Base-by-base conservation (phyloP, 1,140 invertebrate genomes). In the Daktulosphaira vitifoliae region DNA sequence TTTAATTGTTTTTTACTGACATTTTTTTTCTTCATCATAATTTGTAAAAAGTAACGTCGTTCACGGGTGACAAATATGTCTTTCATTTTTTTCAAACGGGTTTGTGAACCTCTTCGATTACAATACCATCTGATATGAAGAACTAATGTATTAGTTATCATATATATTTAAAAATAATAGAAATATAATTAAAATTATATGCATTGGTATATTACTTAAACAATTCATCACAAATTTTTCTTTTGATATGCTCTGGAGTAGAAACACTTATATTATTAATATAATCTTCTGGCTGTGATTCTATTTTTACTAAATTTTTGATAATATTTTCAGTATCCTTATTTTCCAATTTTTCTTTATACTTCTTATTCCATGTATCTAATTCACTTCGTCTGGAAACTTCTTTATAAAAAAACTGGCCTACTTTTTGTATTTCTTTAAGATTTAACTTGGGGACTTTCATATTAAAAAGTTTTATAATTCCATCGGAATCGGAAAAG, bases 1-100 rank as follows among this genome's bases (percentile, higher is more conserved):
- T 33, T 16, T 18, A 62, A 48, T 9, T 48, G 42, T 20, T 48
- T 46, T 48, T 62, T 4, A 22, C 26, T 16, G 25, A 62, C n/a
- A 9, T 62, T 62, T 5, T 62, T 62, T 46, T 62, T 62, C 20
- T 62, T 46, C 56, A 62, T 62, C 42, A 62, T 29, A 2, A 16
- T 15, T 5, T 62, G 23, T 15, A 62, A 18, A 23, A 46, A 46
- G 22, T 48, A 8, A 8, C 2, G 42, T 2, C 18, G 16, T 48
- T 62, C 39, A 0, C 42, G 42, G 26, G 26, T 16, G 13, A 33
- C 15, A 13, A 26, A 46, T 48, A 44, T 44, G 7, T 33, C 25
- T 22, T 11, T n/a, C 2, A 22, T 62, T 62, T 59, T 59, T 11
- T n/a, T 23, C 3, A 44, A 29, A 46, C 54, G 54, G 6, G 39